These are phyloP conservation scores for Microcebus tavaratra DNA, from an alignment of 2,113 vertebrate genomes.

Conservation along the genomic window DNA sequence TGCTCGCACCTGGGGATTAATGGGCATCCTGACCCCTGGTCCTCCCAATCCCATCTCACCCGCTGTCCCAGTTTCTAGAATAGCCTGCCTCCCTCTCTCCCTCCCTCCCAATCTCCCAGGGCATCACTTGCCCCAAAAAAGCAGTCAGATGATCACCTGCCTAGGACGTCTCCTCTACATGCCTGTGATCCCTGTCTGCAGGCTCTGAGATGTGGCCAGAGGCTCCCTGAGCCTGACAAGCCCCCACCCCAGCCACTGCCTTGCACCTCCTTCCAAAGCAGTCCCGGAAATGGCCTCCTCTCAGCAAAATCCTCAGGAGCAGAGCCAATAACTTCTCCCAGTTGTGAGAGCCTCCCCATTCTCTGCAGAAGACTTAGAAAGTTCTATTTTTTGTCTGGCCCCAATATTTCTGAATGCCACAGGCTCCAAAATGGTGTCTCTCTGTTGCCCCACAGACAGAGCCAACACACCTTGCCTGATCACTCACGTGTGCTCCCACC, in stretches of 20 bases:
- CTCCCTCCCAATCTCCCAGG: constrained; percentile 61
- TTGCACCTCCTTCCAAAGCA: background rate
- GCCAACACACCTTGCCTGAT: background rate
- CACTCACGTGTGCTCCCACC: background rate
- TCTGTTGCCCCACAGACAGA: background rate
- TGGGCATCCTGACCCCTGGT: constrained; percentile 21
- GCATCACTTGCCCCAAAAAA: constrained; percentile 65
- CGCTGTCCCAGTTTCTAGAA: constrained; percentile 65
- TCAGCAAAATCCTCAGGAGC: background rate
- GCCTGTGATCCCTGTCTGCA: background rate
- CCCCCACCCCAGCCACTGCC: background rate
- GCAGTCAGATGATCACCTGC: constrained; percentile 44
- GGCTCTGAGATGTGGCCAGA: background rate
- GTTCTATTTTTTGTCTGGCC: background rate
- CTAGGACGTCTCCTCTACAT: background rate
- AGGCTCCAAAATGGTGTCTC: background rate
- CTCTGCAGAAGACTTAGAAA: background rate
- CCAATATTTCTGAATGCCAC: background rate
- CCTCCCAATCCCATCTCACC: constrained; percentile 29
- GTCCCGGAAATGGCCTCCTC: background rate
- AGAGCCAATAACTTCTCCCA: background rate
- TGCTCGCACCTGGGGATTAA: background rate
- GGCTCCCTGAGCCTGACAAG: background rate
- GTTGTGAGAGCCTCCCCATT: background rate
- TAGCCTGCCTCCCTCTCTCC: background rate